Base-by-base conservation (phyloP, 2,113 vertebrate genomes). In the Pluvianellus socialis region DNA sequence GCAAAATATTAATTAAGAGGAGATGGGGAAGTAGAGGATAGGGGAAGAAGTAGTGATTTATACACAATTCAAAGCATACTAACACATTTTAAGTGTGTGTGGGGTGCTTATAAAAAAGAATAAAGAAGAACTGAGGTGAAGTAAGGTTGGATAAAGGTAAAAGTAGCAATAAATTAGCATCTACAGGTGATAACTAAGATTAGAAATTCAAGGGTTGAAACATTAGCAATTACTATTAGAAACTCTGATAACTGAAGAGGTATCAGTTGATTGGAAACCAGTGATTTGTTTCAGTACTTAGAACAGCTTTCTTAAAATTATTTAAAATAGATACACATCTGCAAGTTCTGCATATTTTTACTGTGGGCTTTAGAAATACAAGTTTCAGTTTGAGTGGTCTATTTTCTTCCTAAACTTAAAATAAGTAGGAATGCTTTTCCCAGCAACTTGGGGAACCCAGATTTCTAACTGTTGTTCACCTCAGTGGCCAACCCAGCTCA, bases 151-250 rank as follows among this genome's bases (percentile, higher is more conserved):
- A 44, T 56, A 81, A 88, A 86, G 10, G 18, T 74, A 93, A 70
- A 92, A 93, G n/a, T 9, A 68, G n/a, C 14, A 66, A 90, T 83
- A 80, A 89, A 88, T 79, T 38, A 76, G 13, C 42, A 76, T 42
- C 70, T 68, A 70, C 58, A 94, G 45, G 45, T 92, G 91, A 74
- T n/a, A 61, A 67, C 17, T 8, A 23, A 76, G 15, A 91, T 94
- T 38, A 95, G 44, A 89, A 92, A 91, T 89, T 81, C 86, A 89
- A 52, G 79, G 92, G 24, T 9, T 79, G 56, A 92, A 94, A 84
- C 21, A 79, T 86, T 23, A 92, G 70, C 77, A 95, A 82, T 79
- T 86, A 82, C n/a, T 79, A 16, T 88, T 66, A 82, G 66, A 91
- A 87, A 90, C 10, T 49, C 70, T 56, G n/a, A 50, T 82, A 82